A percentile compares a stretch with the other conserved stretches of the same genome.
These are phyloP conservation scores for Mastomys natalensis DNA, from an alignment of 2,113 vertebrate species.

Conservation along the genomic window DNA sequence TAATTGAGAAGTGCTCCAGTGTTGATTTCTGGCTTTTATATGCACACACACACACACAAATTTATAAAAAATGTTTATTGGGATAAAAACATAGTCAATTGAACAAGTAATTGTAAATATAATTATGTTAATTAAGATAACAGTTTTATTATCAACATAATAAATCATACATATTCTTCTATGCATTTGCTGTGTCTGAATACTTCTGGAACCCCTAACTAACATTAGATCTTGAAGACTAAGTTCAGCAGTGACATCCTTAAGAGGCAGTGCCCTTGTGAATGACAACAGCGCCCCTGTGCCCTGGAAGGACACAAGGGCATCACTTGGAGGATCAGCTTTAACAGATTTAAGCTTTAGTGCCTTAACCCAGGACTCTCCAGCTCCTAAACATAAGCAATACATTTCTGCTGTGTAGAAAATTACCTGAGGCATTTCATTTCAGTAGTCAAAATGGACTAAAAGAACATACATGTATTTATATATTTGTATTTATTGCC, in stretches of 20 bases:
- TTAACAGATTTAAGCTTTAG: background rate
- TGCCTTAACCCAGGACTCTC: background rate
- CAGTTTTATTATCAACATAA: background rate
- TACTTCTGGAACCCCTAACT: background rate
- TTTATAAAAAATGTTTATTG: background rate
- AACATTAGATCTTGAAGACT: background rate
- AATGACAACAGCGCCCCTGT: background rate
- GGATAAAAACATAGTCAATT: background rate
- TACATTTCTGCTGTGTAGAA: background rate
- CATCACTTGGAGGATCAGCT: background rate
- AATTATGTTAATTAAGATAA: background rate
- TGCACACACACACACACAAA: too few relatives aligned
- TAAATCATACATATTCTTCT: background rate
- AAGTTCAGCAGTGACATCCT: background rate
- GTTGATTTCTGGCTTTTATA: background rate
- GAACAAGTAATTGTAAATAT: background rate
- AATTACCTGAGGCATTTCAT: background rate
- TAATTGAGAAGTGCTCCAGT: background rate
- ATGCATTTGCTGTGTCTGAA: background rate
- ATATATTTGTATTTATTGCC: conserved; percentile 33
- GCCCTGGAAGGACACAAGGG: background rate
- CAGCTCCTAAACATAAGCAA: background rate
- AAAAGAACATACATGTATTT: background rate
- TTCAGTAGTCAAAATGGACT: background rate
- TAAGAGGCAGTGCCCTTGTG: background rate